phyloP scores from a whole-genome alignment of 2,797 vertebrate species.

The Lutjanus argentimaculatus region DNA sequence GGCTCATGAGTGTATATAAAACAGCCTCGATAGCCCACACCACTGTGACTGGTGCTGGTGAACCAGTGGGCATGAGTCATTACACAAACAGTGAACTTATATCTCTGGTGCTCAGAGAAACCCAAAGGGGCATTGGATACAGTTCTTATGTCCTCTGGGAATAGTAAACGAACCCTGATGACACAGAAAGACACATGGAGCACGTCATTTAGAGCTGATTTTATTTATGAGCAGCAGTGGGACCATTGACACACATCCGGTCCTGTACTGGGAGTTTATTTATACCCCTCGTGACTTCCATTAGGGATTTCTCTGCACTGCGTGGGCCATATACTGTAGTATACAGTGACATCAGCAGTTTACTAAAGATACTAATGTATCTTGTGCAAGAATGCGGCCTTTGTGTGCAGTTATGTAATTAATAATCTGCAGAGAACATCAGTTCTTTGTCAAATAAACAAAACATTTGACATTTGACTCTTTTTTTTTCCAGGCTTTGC shows the following conservation, averaged over 20 bases:
- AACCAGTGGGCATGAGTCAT: slow-evolving; percentile 63
- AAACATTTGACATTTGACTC: not conserved
- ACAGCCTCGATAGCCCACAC: slow-evolving; percentile 20
- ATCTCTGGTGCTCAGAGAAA: slow-evolving; percentile 29
- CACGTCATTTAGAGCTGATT: slow-evolving; percentile 39
- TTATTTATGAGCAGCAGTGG: slow-evolving; percentile 56
- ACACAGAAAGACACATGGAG: slow-evolving; percentile 33
- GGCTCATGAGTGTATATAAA: slow-evolving; percentile 32
- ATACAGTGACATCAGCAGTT: slow-evolving; percentile 34
- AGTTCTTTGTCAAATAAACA: slow-evolving; percentile 4
- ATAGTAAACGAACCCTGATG: slow-evolving; percentile 21
- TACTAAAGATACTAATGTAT: slow-evolving; percentile 9
- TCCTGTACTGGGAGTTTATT: slow-evolving; percentile 45
- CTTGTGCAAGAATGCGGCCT: not conserved
- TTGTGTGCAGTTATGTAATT: slow-evolving; percentile 1
- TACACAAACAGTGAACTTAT: slow-evolving; percentile 52
- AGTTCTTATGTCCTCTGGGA: slow-evolving; percentile 24
- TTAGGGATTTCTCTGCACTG: slow-evolving; percentile 23
- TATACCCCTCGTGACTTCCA: slow-evolving; percentile 38
- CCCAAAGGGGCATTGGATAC: slow-evolving; percentile 29
- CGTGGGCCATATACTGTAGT: not conserved
- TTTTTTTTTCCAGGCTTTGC: not conserved
- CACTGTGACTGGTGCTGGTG: slow-evolving; percentile 32
- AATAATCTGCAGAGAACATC: not conserved
- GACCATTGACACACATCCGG: slow-evolving; percentile 49